Evolutionary conservation across 2,113 vertebrate genomes (phyloP).

Genomic region (Empidonax traillii): DNA sequence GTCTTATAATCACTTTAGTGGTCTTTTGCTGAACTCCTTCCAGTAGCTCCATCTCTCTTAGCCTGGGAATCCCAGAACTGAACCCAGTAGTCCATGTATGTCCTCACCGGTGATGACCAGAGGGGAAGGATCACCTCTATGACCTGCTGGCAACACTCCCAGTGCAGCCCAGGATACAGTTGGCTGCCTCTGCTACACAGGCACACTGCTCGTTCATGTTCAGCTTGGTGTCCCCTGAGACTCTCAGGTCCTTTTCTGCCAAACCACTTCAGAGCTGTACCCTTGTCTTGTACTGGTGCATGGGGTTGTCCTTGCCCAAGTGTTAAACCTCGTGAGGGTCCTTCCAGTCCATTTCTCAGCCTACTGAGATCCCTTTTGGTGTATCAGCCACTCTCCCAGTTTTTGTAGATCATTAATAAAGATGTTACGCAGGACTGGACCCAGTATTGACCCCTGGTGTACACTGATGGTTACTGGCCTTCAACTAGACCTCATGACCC

Average conservation of each 20-base stretch:
- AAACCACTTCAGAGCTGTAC: neutral
- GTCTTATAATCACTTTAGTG: neutral
- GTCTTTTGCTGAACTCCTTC: neutral
- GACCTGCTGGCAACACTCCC: neutral
- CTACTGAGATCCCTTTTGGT: neutral
- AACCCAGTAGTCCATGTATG: neutral
- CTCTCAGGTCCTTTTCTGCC: neutral
- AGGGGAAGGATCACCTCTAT: neutral
- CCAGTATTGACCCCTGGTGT: neutral
- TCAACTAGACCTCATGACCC: accelerated
- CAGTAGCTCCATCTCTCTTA: neutral
- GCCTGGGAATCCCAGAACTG: neutral
- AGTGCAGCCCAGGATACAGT: neutral
- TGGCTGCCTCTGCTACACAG: neutral
- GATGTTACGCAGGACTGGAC: neutral
- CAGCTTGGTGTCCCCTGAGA: neutral
- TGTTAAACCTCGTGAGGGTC: neutral
- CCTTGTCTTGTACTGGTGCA: accelerated
- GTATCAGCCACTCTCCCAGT: neutral
- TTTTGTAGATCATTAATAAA: slow-evolving; percentile 25
- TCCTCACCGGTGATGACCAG: neutral
- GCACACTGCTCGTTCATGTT: accelerated
- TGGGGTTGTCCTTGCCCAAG: neutral
- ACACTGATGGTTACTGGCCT: neutral
- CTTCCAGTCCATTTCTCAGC: neutral